Evolutionary conservation across 1,140 invertebrate genomes (phyloP), one percentile per base, ranked within the genome.

Genomic region (Homalodisca vitripennis): DNA sequence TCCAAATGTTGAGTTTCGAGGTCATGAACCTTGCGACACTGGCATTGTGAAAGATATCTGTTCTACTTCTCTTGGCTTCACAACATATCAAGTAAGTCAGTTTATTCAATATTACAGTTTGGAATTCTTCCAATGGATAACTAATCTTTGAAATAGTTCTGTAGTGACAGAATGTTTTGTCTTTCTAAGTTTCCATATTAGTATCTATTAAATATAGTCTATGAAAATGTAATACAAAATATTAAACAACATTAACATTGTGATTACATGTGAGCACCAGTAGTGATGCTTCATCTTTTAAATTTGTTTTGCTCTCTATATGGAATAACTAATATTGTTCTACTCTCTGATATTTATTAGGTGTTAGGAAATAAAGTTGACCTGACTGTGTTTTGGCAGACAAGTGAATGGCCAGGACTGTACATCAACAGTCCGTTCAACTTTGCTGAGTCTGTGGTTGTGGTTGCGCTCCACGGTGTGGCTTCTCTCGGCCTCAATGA

Each of bases 371-470:
- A n/a, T 47, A 64, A 3, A n/a, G 48, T 63, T n/a, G 31, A 1
- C 51, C 67, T 69, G 72, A 63, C 73, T 32, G 26, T 3, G 6
- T 29, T 60, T 60, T 83, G 82, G 3, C 75, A 90, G 86, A 84
- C 82, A 72, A 83, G 85, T 34, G 82, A 84, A 71, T 94, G 92
- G 90, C 82, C 82, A 73, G 91, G 90, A 17, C 75, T 94, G 65
- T 83, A 80, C 30, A 84, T 93, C 53, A 82, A 80, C 1, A 85
- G 92, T 81, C 88, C 92, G 10, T 94, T 95, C 73, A 83, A 87
- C 70, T 82, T 89, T 68, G 89, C 92, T 29, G 88, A 92, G 80
- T 90, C 89, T 34, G 84, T 91, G 57, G 88, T 94, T 27, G 85
- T 86, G 32, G 81, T 94, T 32, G 86, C 86, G 41, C 82, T 94